A percentile compares a stretch with the other conserved stretches of the same genome.
Evolutionary conservation across 53 echinoderm and acorn worm species (phyloP).

Genomic region (Stichopus horrens): DNA sequence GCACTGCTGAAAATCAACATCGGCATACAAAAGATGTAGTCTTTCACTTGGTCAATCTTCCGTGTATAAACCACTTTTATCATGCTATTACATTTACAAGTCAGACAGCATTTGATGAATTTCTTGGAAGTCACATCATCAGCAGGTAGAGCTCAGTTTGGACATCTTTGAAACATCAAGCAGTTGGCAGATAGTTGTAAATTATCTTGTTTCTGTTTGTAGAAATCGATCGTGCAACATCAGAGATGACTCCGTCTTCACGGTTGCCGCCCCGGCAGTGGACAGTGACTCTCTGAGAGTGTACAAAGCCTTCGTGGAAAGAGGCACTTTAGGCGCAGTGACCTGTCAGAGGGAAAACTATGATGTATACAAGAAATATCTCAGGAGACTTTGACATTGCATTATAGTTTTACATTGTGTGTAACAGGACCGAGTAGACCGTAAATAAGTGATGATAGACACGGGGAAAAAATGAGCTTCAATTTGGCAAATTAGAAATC

Average conservation of each 20-base stretch:
- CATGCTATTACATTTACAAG: no score
- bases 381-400: background rate
- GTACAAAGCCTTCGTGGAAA: conserved; percentile 67
- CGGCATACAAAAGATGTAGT: no score
- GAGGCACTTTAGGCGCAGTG: conserved; percentile 60
- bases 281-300: conserved; percentile 52
- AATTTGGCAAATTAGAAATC: no score
- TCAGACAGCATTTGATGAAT: no score
- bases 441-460: no score
- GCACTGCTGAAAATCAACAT: no score
- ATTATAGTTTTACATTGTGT: background rate
- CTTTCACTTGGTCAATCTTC: no score
- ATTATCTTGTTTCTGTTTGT: background rate
- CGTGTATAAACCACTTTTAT: no score
- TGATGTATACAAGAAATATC: background rate
- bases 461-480: no score
- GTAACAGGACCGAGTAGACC: background rate
- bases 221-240: conserved; percentile 80
- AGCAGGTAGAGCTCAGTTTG: no score
- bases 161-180: background rate
- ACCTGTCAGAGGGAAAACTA: conserved; percentile 20
- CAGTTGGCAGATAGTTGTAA: background rate
- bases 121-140: no score
- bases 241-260: conserved; percentile 72
- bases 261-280: conserved; percentile 80